A percentile compares a stretch with the other conserved stretches of the same genome.
phyloP scores from a whole-genome alignment of 2,113 vertebrate species.

The Salvelinus fontinalis region DNA sequence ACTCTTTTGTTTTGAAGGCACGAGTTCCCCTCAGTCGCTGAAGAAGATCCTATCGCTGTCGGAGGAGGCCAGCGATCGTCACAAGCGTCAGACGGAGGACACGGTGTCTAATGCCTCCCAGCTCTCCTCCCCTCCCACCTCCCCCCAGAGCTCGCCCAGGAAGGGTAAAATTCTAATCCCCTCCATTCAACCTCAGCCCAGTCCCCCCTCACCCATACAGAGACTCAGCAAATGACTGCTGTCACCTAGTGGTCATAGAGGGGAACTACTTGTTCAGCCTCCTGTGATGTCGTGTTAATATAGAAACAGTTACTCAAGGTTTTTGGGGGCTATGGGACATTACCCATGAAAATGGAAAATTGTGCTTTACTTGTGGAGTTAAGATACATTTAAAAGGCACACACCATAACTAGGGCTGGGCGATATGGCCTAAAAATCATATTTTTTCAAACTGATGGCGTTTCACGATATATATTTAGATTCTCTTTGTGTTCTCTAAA shows the following conservation, averaged over 20 bases:
- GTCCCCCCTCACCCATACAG: background rate
- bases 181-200: background rate
- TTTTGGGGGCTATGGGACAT: too few species aligned
- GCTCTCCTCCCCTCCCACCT: slow-evolving; percentile 91
- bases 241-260: slow-evolving; percentile 47
- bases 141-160: slow-evolving; percentile 94
- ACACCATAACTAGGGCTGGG: too few species aligned
- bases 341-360: background rate
- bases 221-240: background rate
- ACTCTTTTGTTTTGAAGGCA: slow-evolving; percentile 74
- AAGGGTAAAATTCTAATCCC: slow-evolving; percentile 83
- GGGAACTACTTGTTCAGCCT: background rate
- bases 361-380: too few species aligned
- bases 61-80: slow-evolving; percentile 89
- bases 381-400: too few species aligned
- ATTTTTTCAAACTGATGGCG: too few species aligned
- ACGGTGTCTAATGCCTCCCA: slow-evolving; percentile 86
- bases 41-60: slow-evolving; percentile 98
- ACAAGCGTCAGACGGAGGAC: slow-evolving; percentile 87
- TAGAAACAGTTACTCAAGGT: too few species aligned
- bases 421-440: too few species aligned
- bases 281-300: too few species aligned
- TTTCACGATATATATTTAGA: too few species aligned
- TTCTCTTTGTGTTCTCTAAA: too few species aligned
- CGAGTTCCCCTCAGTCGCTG: slow-evolving; percentile 95